Percentiles rank a stretch among this genome's conserved stretches.
Conservation (phyloP, 2,797 vertebrate genomes). For the Lindbergichthys nudifrons region DNA sequence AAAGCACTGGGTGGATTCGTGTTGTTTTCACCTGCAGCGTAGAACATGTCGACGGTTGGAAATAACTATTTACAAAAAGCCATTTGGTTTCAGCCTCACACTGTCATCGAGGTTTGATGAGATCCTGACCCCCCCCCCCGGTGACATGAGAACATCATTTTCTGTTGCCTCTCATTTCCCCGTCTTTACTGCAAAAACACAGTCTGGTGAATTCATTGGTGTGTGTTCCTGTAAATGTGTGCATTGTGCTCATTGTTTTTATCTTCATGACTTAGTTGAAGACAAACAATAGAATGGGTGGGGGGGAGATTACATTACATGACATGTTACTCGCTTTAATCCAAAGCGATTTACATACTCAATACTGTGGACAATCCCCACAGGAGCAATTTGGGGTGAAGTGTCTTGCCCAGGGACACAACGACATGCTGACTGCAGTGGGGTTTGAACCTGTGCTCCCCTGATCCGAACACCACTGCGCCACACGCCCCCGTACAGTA, state of each 20-base stretch:
- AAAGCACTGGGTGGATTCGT: conserved; percentile 18
- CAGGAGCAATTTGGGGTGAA: too few relatives aligned
- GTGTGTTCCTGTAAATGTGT: conserved; percentile 3
- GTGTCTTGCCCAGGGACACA: too few relatives aligned
- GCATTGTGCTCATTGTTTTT: neutral
- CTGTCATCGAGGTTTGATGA: conserved; percentile 17
- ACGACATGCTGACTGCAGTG: too few relatives aligned
- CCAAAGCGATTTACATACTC: too few relatives aligned
- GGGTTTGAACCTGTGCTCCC: too few relatives aligned
- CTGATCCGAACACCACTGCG: too few relatives aligned
- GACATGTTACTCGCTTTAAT: too few relatives aligned
- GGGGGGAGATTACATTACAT: too few relatives aligned
- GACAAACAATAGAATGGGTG: too few relatives aligned
- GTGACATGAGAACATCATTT: conserved; percentile 42
- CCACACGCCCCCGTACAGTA: too few relatives aligned
- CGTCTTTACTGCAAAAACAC: conserved; percentile 19
- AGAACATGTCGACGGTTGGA: conserved; percentile 25
- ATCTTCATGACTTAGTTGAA: neutral
- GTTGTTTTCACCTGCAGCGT: conserved; percentile 22
- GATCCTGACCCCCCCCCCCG: conserved; percentile 7
- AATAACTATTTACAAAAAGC: conserved; percentile 44
- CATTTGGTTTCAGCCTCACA: conserved; percentile 41
- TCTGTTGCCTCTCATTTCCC: conserved; percentile 39
- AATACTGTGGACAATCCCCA: too few relatives aligned
- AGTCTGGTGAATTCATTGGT: too few relatives aligned